A percentile compares a stretch with the other conserved stretches of the same genome.
Conservation (phyloP, 2,113 vertebrate genomes). For the Pseudorasbora parva region DNA sequence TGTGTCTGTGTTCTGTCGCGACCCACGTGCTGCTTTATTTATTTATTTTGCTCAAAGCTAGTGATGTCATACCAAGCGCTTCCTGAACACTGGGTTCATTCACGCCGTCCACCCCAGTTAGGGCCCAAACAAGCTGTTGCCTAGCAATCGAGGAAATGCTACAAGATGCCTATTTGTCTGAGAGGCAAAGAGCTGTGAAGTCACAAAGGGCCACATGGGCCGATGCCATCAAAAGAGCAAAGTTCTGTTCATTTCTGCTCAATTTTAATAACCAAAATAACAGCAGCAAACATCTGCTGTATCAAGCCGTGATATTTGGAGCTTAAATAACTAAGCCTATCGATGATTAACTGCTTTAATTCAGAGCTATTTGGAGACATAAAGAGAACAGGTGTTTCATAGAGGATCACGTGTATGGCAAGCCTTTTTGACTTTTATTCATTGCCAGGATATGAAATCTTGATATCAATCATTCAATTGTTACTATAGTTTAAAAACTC, state of each 20-base stretch:
- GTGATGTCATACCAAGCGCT: constrained; percentile 75
- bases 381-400: constrained; percentile 9
- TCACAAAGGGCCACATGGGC: constrained; percentile 4
- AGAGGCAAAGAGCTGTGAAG: constrained; percentile 38
- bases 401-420: background rate
- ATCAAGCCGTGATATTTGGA: background rate
- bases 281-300: background rate
- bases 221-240: background rate
- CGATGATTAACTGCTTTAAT: constrained; percentile 7
- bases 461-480: too few relatives aligned
- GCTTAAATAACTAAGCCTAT: background rate
- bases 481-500: too few relatives aligned
- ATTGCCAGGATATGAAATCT: too few relatives aligned
- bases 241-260: constrained; percentile 10
- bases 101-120: constrained; percentile 61
- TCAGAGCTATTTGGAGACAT: too few relatives aligned
- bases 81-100: constrained; percentile 78
- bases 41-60: constrained; percentile 51
- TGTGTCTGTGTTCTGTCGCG: constrained; percentile 21
- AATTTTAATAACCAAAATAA: background rate
- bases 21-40: constrained; percentile 62
- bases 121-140: constrained; percentile 71
- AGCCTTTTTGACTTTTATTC: too few relatives aligned
- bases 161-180: constrained; percentile 62
- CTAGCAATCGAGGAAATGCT: constrained; percentile 63